Percentiles rank a stretch among this genome's conserved stretches.
These are phyloP conservation scores for Brotula barbata DNA, from an alignment of 2,797 vertebrate genomes.

Conservation along the genomic window DNA sequence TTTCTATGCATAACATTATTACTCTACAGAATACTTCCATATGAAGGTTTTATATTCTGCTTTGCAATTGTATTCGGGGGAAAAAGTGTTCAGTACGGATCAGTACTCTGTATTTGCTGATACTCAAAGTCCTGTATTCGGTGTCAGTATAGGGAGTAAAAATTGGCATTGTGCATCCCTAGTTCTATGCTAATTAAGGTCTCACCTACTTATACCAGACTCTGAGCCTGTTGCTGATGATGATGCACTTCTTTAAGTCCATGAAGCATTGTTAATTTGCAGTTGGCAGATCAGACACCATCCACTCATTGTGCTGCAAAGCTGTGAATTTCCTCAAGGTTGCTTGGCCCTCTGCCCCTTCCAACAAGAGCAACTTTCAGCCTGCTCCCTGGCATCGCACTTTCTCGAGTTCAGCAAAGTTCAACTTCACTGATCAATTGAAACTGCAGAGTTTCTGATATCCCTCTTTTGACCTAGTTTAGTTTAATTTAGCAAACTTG, in stretches of 20 bases:
- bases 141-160: no score
- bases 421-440: slow-evolving; percentile 33
- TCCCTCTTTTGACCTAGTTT: slow-evolving; percentile 20
- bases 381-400: slow-evolving; percentile 10
- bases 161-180: no score
- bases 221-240: slow-evolving; percentile 54
- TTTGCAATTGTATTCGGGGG: no score
- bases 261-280: slow-evolving; percentile 40
- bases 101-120: no score
- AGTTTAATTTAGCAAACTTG: slow-evolving; percentile 18
- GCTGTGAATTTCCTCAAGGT: slow-evolving; percentile 47
- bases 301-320: slow-evolving; percentile 46
- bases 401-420: slow-evolving; percentile 41
- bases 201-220: slow-evolving; percentile 42
- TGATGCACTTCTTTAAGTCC: slow-evolving; percentile 50
- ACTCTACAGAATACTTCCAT: no score
- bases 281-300: slow-evolving; percentile 33
- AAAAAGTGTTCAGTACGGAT: no score
- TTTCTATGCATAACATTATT: no score
- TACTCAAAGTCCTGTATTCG: no score
- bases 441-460: slow-evolving; percentile 21
- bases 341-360: slow-evolving; percentile 33
- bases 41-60: no score
- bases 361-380: slow-evolving; percentile 11
- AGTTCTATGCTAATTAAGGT: no score